Evolutionary conservation across 2,797 vertebrate species (phyloP), one percentile per base, ranked within the genome.

Genomic region (Myotis daubentonii): DNA sequence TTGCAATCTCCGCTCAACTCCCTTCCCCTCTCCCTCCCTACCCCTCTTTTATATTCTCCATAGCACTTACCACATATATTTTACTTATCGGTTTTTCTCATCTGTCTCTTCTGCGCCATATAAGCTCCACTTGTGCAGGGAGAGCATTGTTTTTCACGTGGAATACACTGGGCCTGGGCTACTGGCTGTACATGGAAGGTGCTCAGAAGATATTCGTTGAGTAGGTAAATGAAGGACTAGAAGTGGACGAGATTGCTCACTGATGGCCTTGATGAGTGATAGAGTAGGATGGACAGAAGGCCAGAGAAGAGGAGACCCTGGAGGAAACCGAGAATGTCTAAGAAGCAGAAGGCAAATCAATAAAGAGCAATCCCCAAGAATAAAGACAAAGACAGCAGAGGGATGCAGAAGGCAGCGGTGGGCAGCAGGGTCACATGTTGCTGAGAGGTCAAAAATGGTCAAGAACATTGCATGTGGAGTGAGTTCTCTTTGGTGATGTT

Each of bases 11-110:
- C 49, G 87, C 51, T 87, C 15, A 6, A 2, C 17, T 78, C 9
- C 47, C 36, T 13, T 15, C 3, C 23, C 6, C 9, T 4, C 6
- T 5, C 2, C 8, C 28, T 44, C 47, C 28, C 13, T 47, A 0
- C 19, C 11, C 17, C 10, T 33, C 20, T 76, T 68, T 53, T 76
- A 20, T 74, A 9, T 11, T 62, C 65, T 19, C 49, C 47, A 5
- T 1, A 38, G 33, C 53, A n/a, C 49, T 65, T 55, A 19, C 7
- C 53, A 55, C 38, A 23, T 38, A 1, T 28, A 47, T 20, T 49
- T 89, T 57, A 23, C 49, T 20, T n/a, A 36, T 2, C 13, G 86
- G 2, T 55, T 74, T 62, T 55, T 79, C 75, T 62, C 79, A 10
- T 28, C 25, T 33, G 5, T 83, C 5, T 82, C n/a, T 23, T 49